Evolutionary conservation across 2,888 invertebrate species (phyloP), one percentile per base, ranked within the genome.

Genomic region (Noctuana brunneofusca): DNA sequence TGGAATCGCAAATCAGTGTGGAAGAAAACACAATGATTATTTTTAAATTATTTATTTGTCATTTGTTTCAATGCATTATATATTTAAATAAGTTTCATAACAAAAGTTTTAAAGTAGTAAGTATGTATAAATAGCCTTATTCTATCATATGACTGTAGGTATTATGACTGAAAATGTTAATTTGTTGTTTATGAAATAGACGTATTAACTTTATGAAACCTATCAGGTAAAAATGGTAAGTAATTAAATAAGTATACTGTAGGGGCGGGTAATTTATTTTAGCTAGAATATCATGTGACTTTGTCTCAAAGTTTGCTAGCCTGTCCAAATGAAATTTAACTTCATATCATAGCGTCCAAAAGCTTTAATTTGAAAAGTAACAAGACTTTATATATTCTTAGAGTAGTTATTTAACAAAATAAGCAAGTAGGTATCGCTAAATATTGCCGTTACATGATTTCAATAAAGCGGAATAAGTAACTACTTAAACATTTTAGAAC

Each of bases 31-130:
- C 75, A 68, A 63, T 60, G 43, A 64, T 64, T 66, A 66, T 84
- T 86, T 84, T 80, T 58, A 76, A 76, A 78, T 83, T 83, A 79
- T 90, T 89, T 89, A 89, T 88, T 89, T 89, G 83, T 89, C 83
- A 79, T 89, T 91, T 88, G 84, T 87, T 89, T 87, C 84, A 87
- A 89, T 89, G 87, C 81, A 83, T 88, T 84, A 86, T 86, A 88
- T 87, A 86, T 85, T 87, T 89, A 88, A 90, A 90, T 89, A 89
- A 85, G 87, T 87, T 87, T 75, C 81, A 87, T 89, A 91, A 90
- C 89, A 91, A 91, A 90, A 89, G 75, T 82, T 83, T 79, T 82
- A 84, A 81, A 41, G 76, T 83, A 85, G 75, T 78, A 68, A 65
- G 71, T 75, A 78, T 84, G 87, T 89, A 89, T 90, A 90, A 88